Base-by-base conservation (phyloP, 2,797 vertebrate species). In the Rhinella marina region DNA sequence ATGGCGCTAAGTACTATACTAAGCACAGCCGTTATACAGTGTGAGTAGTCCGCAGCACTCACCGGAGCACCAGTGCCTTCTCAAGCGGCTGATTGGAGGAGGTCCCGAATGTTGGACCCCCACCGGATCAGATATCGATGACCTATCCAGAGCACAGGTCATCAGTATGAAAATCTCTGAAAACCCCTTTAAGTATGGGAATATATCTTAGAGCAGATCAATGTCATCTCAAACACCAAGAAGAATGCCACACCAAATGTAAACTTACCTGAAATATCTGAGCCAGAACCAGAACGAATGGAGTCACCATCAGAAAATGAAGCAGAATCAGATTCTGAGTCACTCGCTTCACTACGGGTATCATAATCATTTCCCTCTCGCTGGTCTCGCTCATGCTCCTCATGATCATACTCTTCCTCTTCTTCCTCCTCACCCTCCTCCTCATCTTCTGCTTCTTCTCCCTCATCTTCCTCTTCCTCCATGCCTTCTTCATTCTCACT, bases 311-410 rank as follows among this genome's bases (percentile, higher is more conserved):
- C 97, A 14, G 98, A 97, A 93, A 99, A 99, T 78, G 97, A 98
- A 81, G 97, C 96, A 0, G 98, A 98, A 83, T 97, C 97, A 0
- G 98, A 99, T 62, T 96, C 97, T 0, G 98, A 99, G 92, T 99
- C 98, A 0, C 98, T 99, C 57, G 98, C 98, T 92, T 99, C 98
- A 23, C 98, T 99, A 85, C 97, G 95, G 0, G 98, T 99, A 89
- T 99, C 98, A 13, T 99, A 99, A 92, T 99, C 98, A 23, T 99
- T 97, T 50, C 94, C 96, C n/a, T 96, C 96, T 85, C 97, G 96
- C 29, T 97, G 96, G 91, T 97, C 98, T 21, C 96, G 96, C 76
- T 98, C 98, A 87, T 97, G 97, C 84, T 95, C 94, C 64, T 98
- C 98, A 32, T 97, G 97, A 0, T 97, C 97, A 29, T 97, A 97